Percentiles rank a stretch among this genome's conserved stretches.
These are phyloP conservation scores for Anoplophora glabripennis DNA, from an alignment of 1,140 invertebrate genomes.

Conservation along the genomic window DNA sequence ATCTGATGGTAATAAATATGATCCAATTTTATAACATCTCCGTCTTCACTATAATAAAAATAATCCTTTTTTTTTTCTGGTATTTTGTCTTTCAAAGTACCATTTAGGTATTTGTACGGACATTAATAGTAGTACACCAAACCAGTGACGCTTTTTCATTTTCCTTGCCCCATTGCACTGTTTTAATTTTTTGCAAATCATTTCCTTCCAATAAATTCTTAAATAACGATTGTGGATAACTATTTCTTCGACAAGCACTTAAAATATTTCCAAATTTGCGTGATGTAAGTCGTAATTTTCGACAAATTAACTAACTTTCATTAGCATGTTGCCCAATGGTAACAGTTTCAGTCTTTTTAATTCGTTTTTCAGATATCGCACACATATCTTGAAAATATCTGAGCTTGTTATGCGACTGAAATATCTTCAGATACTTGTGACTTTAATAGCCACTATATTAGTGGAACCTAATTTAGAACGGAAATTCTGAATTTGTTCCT, in stretches of 20 bases:
- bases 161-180: background rate
- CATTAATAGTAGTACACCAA: too few relatives aligned
- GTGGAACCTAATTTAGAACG: too few relatives aligned
- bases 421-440: too few relatives aligned
- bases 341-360: slow-evolving; percentile 1
- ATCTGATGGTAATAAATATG: slow-evolving; percentile 21
- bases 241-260: slow-evolving; percentile 14
- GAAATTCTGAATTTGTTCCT: too few relatives aligned
- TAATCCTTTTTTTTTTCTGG: background rate
- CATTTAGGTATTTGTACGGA: too few relatives aligned
- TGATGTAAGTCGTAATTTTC: slow-evolving; percentile 18
- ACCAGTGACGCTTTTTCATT: too few relatives aligned
- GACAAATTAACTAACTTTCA: slow-evolving; percentile 20
- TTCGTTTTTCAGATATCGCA: background rate
- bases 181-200: too few relatives aligned
- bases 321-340: slow-evolving; percentile 19
- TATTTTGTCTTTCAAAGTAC: too few relatives aligned
- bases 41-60: background rate
- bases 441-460: too few relatives aligned
- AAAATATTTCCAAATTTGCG: slow-evolving; percentile 22
- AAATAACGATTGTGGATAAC: slow-evolving; percentile 10
- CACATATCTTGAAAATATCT: slow-evolving; percentile 1
- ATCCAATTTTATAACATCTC: background rate
- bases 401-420: slow-evolving; percentile 1
- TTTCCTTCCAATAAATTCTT: background rate